Base-by-base conservation (phyloP, 2,888 invertebrate species). In the Callosobruchus maculatus region DNA sequence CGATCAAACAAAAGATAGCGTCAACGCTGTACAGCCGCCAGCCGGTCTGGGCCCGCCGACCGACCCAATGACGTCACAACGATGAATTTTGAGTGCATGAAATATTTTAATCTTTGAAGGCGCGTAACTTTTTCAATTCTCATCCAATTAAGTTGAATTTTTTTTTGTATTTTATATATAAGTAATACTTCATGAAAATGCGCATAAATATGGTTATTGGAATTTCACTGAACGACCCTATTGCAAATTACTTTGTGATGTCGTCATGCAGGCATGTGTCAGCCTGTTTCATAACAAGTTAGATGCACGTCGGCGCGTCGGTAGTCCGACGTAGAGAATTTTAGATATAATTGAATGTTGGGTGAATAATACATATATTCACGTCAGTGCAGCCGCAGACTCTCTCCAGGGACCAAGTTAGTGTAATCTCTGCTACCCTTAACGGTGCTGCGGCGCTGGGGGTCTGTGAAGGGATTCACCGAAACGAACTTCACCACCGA, bases 271-370 rank as follows among this genome's bases (percentile, higher is more conserved):
- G 9, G 68, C 9, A 67, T 67, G 22, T 68, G 21, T 21, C 68
- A 68, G 49, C 9, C 49, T 49, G n/a, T n/a, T n/a, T 49, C 21
- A 0, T 68, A 68, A 68, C 22, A 68, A 21, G 22, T 68, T 68
- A 21, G 68, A 2, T 68, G 68, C 22, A 21, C 21, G 22, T 75
- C 68, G 77, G 78, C 79, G n/a, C 77, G 77, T 21, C 13, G n/a
- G n/a, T n/a, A n/a, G n/a, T n/a, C n/a, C n/a, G 21, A 21, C 4
- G 68, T 68, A 68, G 4, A 68, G 82, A 80, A 86, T 86, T 85
- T 84, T 83, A 84, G 85, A 84, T 85, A 87, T 87, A 86, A 87
- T 87, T 87, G 87, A 86, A 86, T 86, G 84, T 84, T 84, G 82
- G 81, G 84, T 87, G 87, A 86, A 87, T 87, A 86, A 86, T 87